Conservation (phyloP, 2,797 vertebrate genomes). For the Dryobates pubescens region DNA sequence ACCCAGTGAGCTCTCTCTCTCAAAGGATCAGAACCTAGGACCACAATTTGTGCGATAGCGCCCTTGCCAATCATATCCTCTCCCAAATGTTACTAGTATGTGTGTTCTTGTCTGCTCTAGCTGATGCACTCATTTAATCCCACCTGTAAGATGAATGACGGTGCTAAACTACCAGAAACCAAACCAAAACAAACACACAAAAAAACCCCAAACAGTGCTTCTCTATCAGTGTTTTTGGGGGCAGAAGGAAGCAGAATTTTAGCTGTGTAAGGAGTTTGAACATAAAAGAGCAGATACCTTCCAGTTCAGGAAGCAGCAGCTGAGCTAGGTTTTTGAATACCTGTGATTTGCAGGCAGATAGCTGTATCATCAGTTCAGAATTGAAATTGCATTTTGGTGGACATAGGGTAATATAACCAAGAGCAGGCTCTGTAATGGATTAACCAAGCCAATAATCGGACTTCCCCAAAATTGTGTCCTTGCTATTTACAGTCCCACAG, state of each 20-base stretch:
- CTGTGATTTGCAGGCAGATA: not conserved
- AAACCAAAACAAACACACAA: too few species aligned
- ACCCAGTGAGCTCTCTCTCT: not conserved
- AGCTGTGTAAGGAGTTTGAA: not conserved
- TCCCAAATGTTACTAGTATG: fast-evolving
- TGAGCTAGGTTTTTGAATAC: not conserved
- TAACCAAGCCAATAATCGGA: not conserved
- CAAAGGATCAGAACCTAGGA: not conserved
- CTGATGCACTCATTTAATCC: not conserved
- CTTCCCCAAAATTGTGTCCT: not conserved
- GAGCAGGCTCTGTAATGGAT: not conserved
- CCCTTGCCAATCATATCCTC: not conserved
- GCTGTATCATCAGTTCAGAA: not conserved
- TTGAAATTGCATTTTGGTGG: not conserved
- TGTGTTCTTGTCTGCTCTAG: not conserved
- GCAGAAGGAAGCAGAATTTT: not conserved
- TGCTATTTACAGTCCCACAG: not conserved
- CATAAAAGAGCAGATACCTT: not conserved
- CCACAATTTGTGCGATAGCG: not conserved
- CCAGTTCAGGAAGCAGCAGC: not conserved
- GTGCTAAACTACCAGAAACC: not conserved
- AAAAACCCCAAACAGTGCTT: not conserved
- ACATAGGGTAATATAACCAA: not conserved
- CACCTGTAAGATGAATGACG: not conserved
- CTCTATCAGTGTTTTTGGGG: not conserved